A percentile compares a stretch with the other conserved stretches of the same genome.
phyloP scores from a whole-genome alignment of 2,113 vertebrate species.

The Rhodinocichla rosea region DNA sequence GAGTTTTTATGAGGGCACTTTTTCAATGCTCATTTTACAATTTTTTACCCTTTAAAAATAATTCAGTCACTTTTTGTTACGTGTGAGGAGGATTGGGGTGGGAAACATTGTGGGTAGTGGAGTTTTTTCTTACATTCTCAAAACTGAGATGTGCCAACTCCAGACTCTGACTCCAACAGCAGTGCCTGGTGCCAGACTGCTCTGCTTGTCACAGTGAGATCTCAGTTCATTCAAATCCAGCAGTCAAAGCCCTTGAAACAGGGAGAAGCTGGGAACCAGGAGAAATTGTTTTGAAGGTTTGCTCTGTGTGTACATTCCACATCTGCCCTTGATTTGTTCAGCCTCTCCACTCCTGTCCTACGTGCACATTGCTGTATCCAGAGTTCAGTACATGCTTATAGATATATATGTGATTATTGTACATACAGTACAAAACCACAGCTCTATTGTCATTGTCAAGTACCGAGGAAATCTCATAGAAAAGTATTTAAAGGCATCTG shows the following conservation, averaged over 20 bases:
- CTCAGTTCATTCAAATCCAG: neutral
- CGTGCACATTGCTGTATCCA: neutral
- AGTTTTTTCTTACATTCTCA: neutral
- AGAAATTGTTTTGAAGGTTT: neutral
- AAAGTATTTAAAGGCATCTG: neutral
- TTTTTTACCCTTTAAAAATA: neutral
- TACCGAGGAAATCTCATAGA: constrained; percentile 8
- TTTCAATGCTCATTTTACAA: neutral
- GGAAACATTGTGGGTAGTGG: neutral
- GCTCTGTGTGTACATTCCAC: neutral
- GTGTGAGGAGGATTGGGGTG: neutral
- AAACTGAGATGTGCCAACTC: neutral
- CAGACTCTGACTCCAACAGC: neutral
- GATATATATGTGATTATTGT: constrained; percentile 8
- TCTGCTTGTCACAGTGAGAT: neutral
- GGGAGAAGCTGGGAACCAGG: neutral
- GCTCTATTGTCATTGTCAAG: neutral
- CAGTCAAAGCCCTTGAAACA: neutral
- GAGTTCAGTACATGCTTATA: neutral
- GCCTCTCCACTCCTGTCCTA: neutral
- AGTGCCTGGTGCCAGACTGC: neutral
- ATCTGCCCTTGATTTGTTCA: neutral
- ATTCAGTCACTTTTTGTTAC: neutral
- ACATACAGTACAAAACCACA: neutral
- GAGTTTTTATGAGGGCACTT: neutral